Percentiles rank a stretch among this genome's conserved stretches.
phyloP scores from a whole-genome alignment of 1,140 invertebrate species.

The Galendromus occidentalis region DNA sequence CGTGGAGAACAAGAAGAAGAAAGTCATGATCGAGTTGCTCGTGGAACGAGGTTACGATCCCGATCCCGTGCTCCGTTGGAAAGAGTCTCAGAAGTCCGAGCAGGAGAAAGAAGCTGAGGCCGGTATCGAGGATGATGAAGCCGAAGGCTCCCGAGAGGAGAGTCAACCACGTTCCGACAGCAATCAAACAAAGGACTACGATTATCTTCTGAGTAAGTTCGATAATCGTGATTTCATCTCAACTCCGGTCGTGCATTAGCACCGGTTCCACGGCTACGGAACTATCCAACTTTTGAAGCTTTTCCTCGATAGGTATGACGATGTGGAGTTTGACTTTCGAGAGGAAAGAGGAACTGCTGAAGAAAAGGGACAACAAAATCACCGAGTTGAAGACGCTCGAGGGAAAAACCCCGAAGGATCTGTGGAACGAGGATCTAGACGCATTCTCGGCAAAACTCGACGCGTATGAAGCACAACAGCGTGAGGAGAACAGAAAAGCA shows the following conservation, averaged over 20 bases:
- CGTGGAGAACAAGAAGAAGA: slow-evolving; percentile 84
- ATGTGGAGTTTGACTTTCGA: slow-evolving; percentile 84
- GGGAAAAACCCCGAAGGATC: slow-evolving; percentile 27
- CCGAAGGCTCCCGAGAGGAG: neutral
- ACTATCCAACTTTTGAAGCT: no score
- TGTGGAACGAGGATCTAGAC: slow-evolving; percentile 33
- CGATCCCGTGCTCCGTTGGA: slow-evolving; percentile 88
- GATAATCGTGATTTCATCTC: slow-evolving; percentile 23
- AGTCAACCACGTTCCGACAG: neutral
- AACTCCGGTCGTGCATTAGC: no score
- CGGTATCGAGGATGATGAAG: slow-evolving; percentile 13
- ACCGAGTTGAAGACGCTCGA: slow-evolving; percentile 27
- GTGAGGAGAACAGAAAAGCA: neutral
- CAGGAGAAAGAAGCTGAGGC: slow-evolving; percentile 18
- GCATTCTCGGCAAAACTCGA: slow-evolving; percentile 25
- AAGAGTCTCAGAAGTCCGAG: slow-evolving; percentile 34
- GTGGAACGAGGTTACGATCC: slow-evolving; percentile 65
- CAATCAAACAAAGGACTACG: slow-evolving; percentile 23
- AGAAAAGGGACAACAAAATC: slow-evolving; percentile 28
- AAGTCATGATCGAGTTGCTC: slow-evolving; percentile 68
- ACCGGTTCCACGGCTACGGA: no score
- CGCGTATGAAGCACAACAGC: slow-evolving; percentile 31
- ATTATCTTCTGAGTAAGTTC: slow-evolving; percentile 26
- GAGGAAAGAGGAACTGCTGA: slow-evolving; percentile 57
- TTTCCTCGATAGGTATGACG: slow-evolving; percentile 54